Conservation (phyloP, 2,888 invertebrate species). For the Fragum sueziense region DNA sequence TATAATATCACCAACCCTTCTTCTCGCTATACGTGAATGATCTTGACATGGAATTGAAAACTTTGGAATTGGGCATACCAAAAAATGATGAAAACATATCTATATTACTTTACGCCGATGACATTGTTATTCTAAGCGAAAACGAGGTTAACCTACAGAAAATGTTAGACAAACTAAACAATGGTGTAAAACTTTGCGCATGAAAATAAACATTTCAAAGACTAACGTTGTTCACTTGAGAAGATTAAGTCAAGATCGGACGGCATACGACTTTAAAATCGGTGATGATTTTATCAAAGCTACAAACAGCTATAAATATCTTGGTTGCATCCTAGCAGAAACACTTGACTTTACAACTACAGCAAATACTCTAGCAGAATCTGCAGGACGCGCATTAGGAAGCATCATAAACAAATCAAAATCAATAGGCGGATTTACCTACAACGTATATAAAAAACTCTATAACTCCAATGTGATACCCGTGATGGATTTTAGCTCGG, state of each 20-base stretch:
- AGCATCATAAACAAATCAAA: too few relatives aligned
- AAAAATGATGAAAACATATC: not conserved
- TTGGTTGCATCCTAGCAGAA: not conserved
- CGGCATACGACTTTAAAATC: too few relatives aligned
- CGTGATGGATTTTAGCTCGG: slow-evolving; percentile 1
- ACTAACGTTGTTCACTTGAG: too few relatives aligned
- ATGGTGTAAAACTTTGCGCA: too few relatives aligned
- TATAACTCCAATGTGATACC: not conserved
- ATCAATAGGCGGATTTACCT: not conserved
- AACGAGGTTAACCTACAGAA: not conserved
- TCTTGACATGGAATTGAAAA: not conserved
- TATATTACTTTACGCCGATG: not conserved
- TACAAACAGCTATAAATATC: too few relatives aligned
- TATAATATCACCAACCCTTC: not conserved
- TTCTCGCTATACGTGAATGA: slow-evolving; percentile 8
- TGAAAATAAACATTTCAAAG: too few relatives aligned
- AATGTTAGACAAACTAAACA: too few relatives aligned
- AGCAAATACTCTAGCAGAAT: slow-evolving; percentile 1
- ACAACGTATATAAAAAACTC: too few relatives aligned
- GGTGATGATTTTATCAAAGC: too few relatives aligned
- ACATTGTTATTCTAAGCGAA: not conserved
- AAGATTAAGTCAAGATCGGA: too few relatives aligned
- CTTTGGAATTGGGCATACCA: not conserved
- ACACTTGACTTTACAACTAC: slow-evolving; percentile 3
- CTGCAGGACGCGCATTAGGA: slow-evolving; percentile 8